Base-by-base conservation (phyloP, 2,888 invertebrate species). In the Acheta domesticus region DNA sequence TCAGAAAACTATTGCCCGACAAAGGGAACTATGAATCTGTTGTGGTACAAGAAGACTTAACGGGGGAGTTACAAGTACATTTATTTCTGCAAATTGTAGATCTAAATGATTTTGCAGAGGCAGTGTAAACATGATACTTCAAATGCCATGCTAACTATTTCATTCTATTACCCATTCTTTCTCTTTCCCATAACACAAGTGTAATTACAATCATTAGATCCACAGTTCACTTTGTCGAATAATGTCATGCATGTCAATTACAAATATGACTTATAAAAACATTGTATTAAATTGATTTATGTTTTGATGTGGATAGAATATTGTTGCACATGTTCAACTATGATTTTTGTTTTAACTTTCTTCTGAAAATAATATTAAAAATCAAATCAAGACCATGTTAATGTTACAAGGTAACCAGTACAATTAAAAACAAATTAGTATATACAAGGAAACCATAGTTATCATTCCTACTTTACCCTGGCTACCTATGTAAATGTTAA, bases 221-320 rank as follows among this genome's bases (percentile, higher is more conserved):
- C n/a, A 62, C n/a, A 62, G 62, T n/a, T 62, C n/a, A 62, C 62
- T 62, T 62, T 62, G 62, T 62, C 14, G n/a, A 62, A 62, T 62
- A 14, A 62, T 62, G n/a, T 62, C 62, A 62, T 62, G n/a, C 62
- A 62, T 62, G n/a, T 62, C 62, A 62, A 62, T 62, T 19, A 19
- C 14, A 62, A 14, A 62, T n/a, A 62, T n/a, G n/a, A n/a, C n/a
- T 62, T n/a, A 62, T n/a, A 62, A 62, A 62, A 62, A 19, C 62
- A 62, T 62, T 19, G 62, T 62, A 62, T 62, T 62, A 14, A 19
- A 62, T 62, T 62, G 62, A 19, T 62, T 62, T 62, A 62, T n/a
- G 62, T 19, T 62, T 62, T 62, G 62, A 62, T 62, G 62, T 62
- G n/a, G 36, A 62, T 62, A 62, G 62, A 62, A 62, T 62, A 19